Evolutionary conservation across 2,888 invertebrate genomes (phyloP), one percentile per base, ranked within the genome.

Genomic region (Pollenia angustigena): DNA sequence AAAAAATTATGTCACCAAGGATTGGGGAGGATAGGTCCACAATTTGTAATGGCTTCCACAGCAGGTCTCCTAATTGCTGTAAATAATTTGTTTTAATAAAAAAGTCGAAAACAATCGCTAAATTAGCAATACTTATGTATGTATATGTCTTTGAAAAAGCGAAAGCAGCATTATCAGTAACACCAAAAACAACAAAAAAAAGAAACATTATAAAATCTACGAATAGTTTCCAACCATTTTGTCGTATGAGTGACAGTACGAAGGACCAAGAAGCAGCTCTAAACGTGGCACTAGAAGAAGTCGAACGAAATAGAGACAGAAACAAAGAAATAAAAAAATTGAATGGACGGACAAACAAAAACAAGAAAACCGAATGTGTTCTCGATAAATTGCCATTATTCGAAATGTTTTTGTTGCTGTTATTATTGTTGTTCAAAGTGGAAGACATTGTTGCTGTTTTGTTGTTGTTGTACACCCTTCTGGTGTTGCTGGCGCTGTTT

Each of bases 341-440:
- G 11, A 60, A 14, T 2, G 10, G 58, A 50, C 78, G 32, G 44
- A 11, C 18, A 60, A 60, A 79, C 48, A 42, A 75, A 64, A 71
- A 69, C 60, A 74, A 74, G 64, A 81, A 81, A 64, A 78, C 64
- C 64, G 62, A 85, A 82, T 85, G 58, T 85, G 54, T 85, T 75
- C 79, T 85, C 82, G 79, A 85, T 85, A 85, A 85, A 83, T 86
- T 86, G 79, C 71, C 64, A 86, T 82, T 75, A 71, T 86, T 68
- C 14, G 16, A 52, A 60, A 66, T 66, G 7, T 18, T 72, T 52
- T 56, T 56, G 18, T 58, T 75, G 84, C n/a, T 16, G 50, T 74
- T 60, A 18, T 71, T 71, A 32, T 60, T 81, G 71, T 64, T 11
- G 60, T 50, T 32, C 16, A 62, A 48, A 44, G 12, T 32, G 48